These are phyloP conservation scores for Penelope pileata DNA, from an alignment of 2,113 vertebrate species.

Conservation along the genomic window DNA sequence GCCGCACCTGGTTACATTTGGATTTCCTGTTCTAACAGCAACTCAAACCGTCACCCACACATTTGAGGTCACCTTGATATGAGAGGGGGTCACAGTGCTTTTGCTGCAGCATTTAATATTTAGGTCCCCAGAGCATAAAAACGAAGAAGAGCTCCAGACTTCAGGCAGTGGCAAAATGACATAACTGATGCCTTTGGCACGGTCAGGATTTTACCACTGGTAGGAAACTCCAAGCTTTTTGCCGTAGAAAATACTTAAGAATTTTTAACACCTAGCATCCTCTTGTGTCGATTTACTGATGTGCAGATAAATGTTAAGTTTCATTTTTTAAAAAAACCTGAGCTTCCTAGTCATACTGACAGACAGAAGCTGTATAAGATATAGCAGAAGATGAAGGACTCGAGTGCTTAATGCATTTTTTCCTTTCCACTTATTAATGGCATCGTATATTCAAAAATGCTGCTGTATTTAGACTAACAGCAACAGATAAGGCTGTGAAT, in stretches of 20 bases:
- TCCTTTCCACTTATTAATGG: slow-evolving; percentile 49
- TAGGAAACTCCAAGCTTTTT: neutral
- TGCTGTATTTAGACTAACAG: slow-evolving; percentile 68
- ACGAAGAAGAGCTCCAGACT: neutral
- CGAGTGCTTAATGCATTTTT: slow-evolving; percentile 4
- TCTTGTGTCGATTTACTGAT: slow-evolving; percentile 30
- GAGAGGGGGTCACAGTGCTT: neutral
- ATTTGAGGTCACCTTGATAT: neutral
- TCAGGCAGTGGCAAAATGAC: neutral
- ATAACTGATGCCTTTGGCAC: neutral
- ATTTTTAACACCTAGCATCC: slow-evolving; percentile 14
- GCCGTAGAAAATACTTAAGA: neutral
- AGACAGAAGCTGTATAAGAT: slow-evolving; percentile 2
- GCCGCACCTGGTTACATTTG: neutral
- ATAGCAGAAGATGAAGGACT: slow-evolving; percentile 44
- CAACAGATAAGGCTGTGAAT: slow-evolving; percentile 66
- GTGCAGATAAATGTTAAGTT: slow-evolving; percentile 22
- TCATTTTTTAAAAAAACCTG: neutral
- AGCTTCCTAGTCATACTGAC: neutral
- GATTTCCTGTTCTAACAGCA: neutral
- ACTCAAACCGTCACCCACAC: neutral
- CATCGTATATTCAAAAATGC: slow-evolving; percentile 69
- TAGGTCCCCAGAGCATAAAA: neutral
- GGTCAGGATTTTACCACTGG: neutral
- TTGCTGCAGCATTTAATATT: neutral